Evolutionary conservation across 2,888 invertebrate species (phyloP), one percentile per base, ranked within the genome.

Genomic region (Drosophila pseudotakahashii): DNA sequence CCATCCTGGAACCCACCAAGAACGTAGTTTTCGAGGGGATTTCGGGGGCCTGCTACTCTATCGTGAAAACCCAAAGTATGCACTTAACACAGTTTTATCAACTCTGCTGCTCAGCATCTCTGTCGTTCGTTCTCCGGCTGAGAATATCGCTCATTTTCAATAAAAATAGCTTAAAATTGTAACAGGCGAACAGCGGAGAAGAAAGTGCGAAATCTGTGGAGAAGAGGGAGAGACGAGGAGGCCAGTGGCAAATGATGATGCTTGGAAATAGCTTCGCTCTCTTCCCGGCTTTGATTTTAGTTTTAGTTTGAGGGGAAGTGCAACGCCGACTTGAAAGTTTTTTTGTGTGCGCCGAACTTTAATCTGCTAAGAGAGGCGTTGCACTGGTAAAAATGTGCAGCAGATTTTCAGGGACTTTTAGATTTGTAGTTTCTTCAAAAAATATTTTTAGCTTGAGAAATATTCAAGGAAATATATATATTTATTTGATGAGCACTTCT

Each of bases 151-250:
- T 89, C 84, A 78, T 73, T 89, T 89, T 89, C 85, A 85, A 85
- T 89, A 88, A 85, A 88, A 88, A 88, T 88, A 88, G 87, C 87
- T 89, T 88, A 84, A 88, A 88, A 79, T 80, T 73, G 74, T 77
- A 88, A 76, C 89, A 88, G 87, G 87, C 85, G 73, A 71, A 57
- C 88, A 82, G 82, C 72, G 58, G 51, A 41, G 47, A 7, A 48
- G 34, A 58, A 34, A 59, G 39, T 68, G 63, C 41, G 54, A 63
- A 58, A 23, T 41, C 14, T 34, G 36, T 16, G 16, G 72, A n/a
- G 54, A 52, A 51, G 7, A 42, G 47, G 37, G 47, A 47, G 26
- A 3, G 13, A 26, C 42, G 26, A 10, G 23, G 62, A 52, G 73
- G 37, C 53, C 61, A 72, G 51, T 70, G 73, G 60, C 52, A 61